Evolutionary conservation across 2,113 vertebrate genomes (phyloP).

Genomic region (Anguilla rostrata): DNA sequence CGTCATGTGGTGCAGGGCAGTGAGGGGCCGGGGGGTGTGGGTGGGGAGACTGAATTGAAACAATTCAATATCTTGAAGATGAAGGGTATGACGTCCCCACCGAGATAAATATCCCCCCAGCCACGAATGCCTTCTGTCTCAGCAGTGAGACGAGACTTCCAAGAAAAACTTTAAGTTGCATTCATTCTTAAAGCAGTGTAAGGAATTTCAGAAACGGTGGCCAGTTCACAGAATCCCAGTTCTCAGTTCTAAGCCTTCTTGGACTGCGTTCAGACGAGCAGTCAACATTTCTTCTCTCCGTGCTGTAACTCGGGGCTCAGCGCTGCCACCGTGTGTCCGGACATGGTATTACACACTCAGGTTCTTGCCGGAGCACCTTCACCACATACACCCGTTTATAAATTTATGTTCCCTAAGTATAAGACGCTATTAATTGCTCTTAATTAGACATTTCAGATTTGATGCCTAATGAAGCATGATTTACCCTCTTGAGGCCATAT

Average conservation of each 20-base stretch:
- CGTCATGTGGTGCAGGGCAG: conserved; percentile 43
- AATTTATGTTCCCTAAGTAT: too few relatives aligned
- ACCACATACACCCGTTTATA: too few relatives aligned
- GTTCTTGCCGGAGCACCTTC: too few relatives aligned
- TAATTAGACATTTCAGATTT: too few relatives aligned
- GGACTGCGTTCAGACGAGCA: not conserved
- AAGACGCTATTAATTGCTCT: too few relatives aligned
- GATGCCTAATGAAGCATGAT: too few relatives aligned
- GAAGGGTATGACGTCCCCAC: not conserved
- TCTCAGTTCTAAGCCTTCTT: not conserved
- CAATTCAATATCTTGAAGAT: not conserved
- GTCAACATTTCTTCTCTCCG: not conserved
- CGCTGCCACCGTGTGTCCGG: not conserved
- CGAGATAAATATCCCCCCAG: not conserved
- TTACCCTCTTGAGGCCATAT: too few relatives aligned
- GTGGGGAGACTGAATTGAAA: not conserved
- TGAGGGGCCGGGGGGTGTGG: not conserved
- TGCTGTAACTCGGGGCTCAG: not conserved
- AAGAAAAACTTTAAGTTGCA: not conserved
- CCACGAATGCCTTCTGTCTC: not conserved
- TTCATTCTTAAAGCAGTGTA: not conserved
- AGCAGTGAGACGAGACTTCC: not conserved
- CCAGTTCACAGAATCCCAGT: not conserved
- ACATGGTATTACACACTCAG: not conserved
- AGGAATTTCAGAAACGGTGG: not conserved